phyloP scores from a whole-genome alignment of 1,140 invertebrate species.

The Leptinotarsa undecemlineata region DNA sequence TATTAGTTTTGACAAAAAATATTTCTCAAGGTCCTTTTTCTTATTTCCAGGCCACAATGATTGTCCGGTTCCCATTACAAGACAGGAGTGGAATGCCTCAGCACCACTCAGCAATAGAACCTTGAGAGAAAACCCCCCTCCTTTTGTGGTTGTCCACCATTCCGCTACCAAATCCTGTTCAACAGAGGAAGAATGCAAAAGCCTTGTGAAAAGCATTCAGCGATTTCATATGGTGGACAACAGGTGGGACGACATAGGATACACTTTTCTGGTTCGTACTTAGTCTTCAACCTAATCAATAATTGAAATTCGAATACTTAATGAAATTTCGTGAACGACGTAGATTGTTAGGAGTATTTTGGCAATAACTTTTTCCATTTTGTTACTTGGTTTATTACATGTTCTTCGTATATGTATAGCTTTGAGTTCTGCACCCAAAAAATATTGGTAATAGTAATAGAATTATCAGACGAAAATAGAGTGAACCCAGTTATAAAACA shows the following conservation, averaged over 20 bases:
- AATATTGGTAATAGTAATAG: too few species aligned
- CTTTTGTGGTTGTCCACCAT: constrained; percentile 47
- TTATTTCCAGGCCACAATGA: constrained; percentile 11
- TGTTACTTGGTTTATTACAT: too few species aligned
- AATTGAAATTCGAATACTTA: too few species aligned
- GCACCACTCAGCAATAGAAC: not conserved
- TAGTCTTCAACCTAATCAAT: too few species aligned
- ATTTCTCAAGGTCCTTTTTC: too few species aligned
- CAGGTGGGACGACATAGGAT: constrained; percentile 62
- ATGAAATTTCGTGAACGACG: too few species aligned
- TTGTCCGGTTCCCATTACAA: constrained; percentile 38
- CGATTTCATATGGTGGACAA: constrained; percentile 62
- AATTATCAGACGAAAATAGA: too few species aligned
- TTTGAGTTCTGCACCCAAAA: too few species aligned
- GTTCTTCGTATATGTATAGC: too few species aligned
- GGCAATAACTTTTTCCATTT: rapidly evolving
- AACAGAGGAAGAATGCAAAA: constrained; percentile 55
- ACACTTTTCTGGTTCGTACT: constrained; percentile 63
- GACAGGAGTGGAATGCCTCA: constrained; percentile 41
- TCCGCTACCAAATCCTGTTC: constrained; percentile 46
- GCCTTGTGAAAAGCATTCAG: constrained; percentile 58
- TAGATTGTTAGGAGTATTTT: too few species aligned
- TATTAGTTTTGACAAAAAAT: too few species aligned
- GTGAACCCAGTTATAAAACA: too few species aligned
- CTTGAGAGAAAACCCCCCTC: constrained; percentile 38